Percentiles rank a stretch among this genome's conserved stretches.
phyloP scores from a whole-genome alignment of 2,797 vertebrate species.

The Spea hammondii region DNA sequence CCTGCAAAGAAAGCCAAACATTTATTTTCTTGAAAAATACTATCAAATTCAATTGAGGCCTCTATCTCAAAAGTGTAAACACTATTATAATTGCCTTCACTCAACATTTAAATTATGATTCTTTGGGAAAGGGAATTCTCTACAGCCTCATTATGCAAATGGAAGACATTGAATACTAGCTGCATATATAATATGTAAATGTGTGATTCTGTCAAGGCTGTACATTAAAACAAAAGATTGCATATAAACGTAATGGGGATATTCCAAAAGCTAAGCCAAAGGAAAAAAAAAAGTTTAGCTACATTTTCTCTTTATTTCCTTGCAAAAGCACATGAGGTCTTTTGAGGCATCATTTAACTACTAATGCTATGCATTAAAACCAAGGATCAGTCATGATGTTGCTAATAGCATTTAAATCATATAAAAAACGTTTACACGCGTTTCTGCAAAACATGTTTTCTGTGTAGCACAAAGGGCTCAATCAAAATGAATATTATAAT shows the following conservation, averaged over 20 bases:
- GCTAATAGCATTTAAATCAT: slow-evolving; percentile 37
- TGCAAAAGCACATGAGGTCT: slow-evolving; percentile 5
- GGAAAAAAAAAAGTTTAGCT: slow-evolving; percentile 43
- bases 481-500: background rate
- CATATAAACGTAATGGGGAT: slow-evolving; percentile 59
- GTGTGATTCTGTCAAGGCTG: slow-evolving; percentile 31
- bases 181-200: slow-evolving; percentile 55
- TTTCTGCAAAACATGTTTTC: slow-evolving; percentile 26
- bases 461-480: slow-evolving; percentile 20
- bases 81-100: slow-evolving; percentile 55
- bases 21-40: slow-evolving; percentile 25
- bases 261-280: slow-evolving; percentile 46
- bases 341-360: slow-evolving; percentile 48
- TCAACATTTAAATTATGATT: slow-evolving; percentile 40
- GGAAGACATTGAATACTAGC: slow-evolving; percentile 43
- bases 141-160: slow-evolving; percentile 62
- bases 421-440: slow-evolving; percentile 13
- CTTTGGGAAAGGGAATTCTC: slow-evolving; percentile 50
- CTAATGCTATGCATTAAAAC: slow-evolving; percentile 48
- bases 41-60: slow-evolving; percentile 53
- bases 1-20: background rate
- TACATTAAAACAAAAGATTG: slow-evolving; percentile 60
- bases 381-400: slow-evolving; percentile 30
- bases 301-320: slow-evolving; percentile 42
- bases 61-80: slow-evolving; percentile 51